Conservation (phyloP, 1,140 invertebrate genomes). For the Eciton burchellii region DNA sequence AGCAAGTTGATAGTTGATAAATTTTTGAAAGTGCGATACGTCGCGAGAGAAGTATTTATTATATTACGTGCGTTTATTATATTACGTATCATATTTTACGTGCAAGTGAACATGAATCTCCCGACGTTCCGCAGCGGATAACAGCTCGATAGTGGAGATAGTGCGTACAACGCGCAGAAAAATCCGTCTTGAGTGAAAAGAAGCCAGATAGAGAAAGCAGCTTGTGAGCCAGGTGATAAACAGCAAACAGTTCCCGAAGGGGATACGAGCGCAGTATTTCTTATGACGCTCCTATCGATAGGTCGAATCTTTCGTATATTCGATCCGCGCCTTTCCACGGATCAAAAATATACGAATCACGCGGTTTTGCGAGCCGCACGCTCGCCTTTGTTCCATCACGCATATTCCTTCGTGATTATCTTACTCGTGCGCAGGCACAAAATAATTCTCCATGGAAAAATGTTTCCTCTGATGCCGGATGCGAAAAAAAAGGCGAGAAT, state of each 20-base stretch:
- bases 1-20: background rate
- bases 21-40: conserved; percentile 2
- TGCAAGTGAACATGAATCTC: background rate
- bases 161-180: background rate
- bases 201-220: background rate
- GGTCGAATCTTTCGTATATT: conserved; percentile 11
- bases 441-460: background rate
- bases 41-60: too few species aligned
- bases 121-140: conserved; percentile 3
- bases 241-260: background rate
- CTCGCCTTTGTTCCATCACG: background rate
- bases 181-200: background rate
- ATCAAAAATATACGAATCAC: background rate
- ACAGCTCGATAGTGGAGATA: background rate
- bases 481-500: background rate
- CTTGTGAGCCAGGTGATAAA: background rate
- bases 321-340: background rate
- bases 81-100: too few species aligned
- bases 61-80: too few species aligned
- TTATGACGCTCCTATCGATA: conserved; percentile 2
- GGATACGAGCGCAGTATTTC: background rate
- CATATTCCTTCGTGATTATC: background rate
- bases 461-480: background rate
- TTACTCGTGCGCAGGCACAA: background rate
- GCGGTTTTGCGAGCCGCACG: background rate